A percentile compares a stretch with the other conserved stretches of the same genome.
These are phyloP conservation scores for Melanargia galathea DNA, from an alignment of 2,888 invertebrate species.

Conservation along the genomic window DNA sequence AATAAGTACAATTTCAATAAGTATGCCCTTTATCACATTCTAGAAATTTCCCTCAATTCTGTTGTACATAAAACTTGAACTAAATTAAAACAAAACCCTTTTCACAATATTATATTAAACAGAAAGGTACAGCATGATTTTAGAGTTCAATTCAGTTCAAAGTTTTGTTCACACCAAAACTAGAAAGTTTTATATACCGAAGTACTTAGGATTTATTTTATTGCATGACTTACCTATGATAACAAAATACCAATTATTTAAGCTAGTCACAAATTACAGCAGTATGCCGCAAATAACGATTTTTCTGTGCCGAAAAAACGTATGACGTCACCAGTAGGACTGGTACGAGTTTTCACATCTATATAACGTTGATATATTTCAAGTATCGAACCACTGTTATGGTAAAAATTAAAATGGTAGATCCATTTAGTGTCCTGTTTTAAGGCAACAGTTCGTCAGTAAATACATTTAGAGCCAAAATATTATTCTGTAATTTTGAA, in stretches of 20 bases:
- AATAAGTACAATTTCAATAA: background rate
- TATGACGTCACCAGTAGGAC: background rate
- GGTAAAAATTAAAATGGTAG: too few relatives aligned
- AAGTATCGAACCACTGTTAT: too few relatives aligned
- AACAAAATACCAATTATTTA: too few relatives aligned
- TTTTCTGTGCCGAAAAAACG: background rate
- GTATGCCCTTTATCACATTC: slow-evolving; percentile 19
- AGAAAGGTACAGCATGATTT: background rate
- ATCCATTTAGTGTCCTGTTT: too few relatives aligned
- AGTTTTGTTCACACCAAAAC: background rate
- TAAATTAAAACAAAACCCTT: background rate
- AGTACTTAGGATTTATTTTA: too few relatives aligned
- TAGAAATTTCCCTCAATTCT: background rate
- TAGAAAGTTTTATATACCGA: background rate
- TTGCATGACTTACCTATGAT: too few relatives aligned
- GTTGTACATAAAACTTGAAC: background rate
- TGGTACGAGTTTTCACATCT: too few relatives aligned
- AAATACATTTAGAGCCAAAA: too few relatives aligned
- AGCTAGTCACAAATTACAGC: background rate
- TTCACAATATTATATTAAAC: background rate
- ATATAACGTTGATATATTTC: too few relatives aligned
- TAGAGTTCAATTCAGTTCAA: background rate
- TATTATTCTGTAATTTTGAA: too few relatives aligned
- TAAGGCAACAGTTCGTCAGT: too few relatives aligned
- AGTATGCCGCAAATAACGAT: background rate